Evolutionary conservation across 2,888 invertebrate genomes (phyloP), one percentile per base, ranked within the genome.

Genomic region (Ichneumoninae sp.): DNA sequence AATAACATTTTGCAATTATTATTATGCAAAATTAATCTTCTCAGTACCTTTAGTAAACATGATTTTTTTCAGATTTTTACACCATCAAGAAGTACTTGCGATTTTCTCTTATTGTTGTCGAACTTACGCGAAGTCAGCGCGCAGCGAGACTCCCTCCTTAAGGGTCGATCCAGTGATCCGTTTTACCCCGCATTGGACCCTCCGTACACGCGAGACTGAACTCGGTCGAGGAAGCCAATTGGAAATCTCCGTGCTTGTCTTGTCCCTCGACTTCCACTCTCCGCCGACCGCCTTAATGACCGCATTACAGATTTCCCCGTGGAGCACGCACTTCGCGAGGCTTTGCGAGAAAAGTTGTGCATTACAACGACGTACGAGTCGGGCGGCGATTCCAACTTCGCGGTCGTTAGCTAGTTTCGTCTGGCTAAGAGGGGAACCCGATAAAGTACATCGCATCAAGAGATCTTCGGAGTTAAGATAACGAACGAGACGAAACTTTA

Each of bases 231-330:
- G 30, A 63, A 63, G 10, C 60, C 5, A 7, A 33, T 30, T 30
- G 60, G 60, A 33, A 63, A 63, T 63, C 16, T 33, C 33, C 30
- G 6, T 30, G 8, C 65, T 47, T 60, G 50, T 78, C 36, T 47
- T 60, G 13, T 70, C 47, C 60, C 16, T 40, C 33, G 16, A 19
- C 71, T 26, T 57, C 54, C 8, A n/a, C 33, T n/a, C 52, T 71
- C 44, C 57, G 40, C 1, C 77, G 10, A 47, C 19, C 13, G 70
- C 5, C 71, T 63, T 65, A 71, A 79, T 71, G 65, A 65, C 52
- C 26, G 52, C 63, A 65, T 79, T 71, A 71, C 65, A 79, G 65
- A 79, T 79, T 79, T 71, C 79, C 71, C 78, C 19, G 26, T 71
- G 79, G 79, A 70, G 30, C 50, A 40, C 16, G 40, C 36, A 52